phyloP scores from a whole-genome alignment of 2,888 invertebrate genomes.

The Rhagonycha fulva region DNA sequence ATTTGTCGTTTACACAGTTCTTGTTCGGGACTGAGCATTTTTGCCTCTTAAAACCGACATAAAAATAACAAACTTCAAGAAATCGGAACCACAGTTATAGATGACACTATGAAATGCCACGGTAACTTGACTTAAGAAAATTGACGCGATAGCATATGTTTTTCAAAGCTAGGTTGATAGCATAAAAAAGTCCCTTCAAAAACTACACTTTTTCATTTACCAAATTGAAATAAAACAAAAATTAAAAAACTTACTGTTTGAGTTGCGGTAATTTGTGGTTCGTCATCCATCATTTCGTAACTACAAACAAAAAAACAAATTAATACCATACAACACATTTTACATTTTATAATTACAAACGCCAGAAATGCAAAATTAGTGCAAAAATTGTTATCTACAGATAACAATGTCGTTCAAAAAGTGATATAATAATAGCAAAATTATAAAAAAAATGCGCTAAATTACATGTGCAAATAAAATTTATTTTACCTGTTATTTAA shows the following conservation, averaged over 20 bases:
- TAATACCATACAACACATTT: not conserved
- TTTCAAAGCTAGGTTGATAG: no score
- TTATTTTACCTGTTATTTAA: not conserved
- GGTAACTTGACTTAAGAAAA: no score
- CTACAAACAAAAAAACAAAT: not conserved
- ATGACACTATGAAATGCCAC: no score
- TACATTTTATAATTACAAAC: no score
- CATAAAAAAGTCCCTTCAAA: no score
- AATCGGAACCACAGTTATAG: no score
- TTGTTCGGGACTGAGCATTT: no score
- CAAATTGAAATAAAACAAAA: not conserved
- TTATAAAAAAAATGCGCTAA: not conserved
- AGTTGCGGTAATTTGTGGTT: slow-evolving; percentile 38
- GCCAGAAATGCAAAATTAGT: not conserved
- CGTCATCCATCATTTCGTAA: slow-evolving; percentile 20
- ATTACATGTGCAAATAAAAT: not conserved
- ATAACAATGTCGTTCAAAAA: not conserved
- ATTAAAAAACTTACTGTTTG: not conserved
- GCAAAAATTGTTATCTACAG: not conserved
- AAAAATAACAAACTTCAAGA: no score
- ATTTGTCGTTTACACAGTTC: no score
- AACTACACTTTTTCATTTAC: not conserved
- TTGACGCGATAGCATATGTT: no score
- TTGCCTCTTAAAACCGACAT: no score
- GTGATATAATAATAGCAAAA: not conserved